These are phyloP conservation scores for Stichodactyla mertensii DNA, from an alignment of 64 coral and sea anemone genomes.

Conservation along the genomic window DNA sequence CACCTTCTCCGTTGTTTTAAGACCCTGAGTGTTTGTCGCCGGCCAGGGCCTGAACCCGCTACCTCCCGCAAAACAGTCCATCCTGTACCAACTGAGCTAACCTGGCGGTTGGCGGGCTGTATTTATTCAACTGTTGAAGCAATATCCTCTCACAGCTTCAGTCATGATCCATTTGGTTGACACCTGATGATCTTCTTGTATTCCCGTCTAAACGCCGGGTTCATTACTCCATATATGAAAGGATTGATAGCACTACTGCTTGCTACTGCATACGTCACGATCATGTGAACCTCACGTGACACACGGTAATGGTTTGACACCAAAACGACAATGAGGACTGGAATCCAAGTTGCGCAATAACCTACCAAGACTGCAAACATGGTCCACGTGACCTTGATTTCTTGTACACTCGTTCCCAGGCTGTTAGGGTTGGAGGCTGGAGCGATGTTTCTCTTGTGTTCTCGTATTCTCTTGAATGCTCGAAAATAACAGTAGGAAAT, in stretches of 20 bases:
- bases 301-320: neutral
- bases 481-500: neutral
- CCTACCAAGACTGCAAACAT: neutral
- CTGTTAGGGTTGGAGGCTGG: neutral
- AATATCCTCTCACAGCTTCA: too few relatives aligned
- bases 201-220: neutral
- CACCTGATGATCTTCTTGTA: conserved; percentile 1
- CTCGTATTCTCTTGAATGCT: neutral
- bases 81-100: too few relatives aligned
- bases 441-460: neutral
- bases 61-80: too few relatives aligned
- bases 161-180: too few relatives aligned
- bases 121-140: too few relatives aligned
- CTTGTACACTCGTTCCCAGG: neutral
- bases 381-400: neutral
- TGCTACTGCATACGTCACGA: neutral
- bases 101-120: too few relatives aligned
- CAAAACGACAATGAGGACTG: neutral
- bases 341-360: neutral
- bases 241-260: neutral
- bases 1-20: too few relatives aligned
- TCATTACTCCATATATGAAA: neutral
- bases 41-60: too few relatives aligned
- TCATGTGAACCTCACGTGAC: conserved; percentile 12
- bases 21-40: too few relatives aligned